These are phyloP conservation scores for Ormyrus labotus DNA, from an alignment of 2,888 invertebrate genomes.

Conservation along the genomic window DNA sequence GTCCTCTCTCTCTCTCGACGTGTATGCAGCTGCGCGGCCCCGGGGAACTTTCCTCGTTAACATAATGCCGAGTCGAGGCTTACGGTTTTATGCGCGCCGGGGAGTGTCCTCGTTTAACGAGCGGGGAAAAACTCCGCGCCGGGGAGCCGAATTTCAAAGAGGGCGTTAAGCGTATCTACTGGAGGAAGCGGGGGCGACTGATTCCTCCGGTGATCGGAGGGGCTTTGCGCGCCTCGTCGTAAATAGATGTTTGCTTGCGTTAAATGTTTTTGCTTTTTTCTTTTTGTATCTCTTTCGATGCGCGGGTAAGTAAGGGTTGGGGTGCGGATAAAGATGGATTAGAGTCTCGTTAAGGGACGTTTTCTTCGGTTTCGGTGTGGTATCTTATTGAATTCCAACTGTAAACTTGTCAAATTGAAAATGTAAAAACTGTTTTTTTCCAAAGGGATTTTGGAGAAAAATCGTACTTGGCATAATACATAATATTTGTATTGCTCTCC, in stretches of 20 bases:
- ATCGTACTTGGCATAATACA: no score
- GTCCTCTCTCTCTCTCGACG: neutral
- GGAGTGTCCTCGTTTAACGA: conserved; percentile 23
- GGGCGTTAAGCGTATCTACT: conserved; percentile 17
- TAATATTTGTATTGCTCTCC: no score
- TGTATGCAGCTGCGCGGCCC: neutral
- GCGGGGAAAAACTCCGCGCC: neutral
- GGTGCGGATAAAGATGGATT: no score
- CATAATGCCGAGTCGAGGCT: conserved; percentile 19
- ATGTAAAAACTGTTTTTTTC: no score
- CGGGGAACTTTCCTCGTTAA: conserved; percentile 44
- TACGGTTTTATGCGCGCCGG: neutral
- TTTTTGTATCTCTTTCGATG: neutral
- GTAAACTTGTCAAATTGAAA: no score
- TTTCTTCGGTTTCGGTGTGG: no score
- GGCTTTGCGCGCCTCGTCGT: conserved; percentile 4
- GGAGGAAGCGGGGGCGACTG: neutral
- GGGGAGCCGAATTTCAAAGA: conserved; percentile 18
- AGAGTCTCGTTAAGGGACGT: no score
- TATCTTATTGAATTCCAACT: no score
- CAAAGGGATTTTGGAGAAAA: no score
- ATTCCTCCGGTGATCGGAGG: neutral
- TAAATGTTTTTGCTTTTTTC: conserved; percentile 29
- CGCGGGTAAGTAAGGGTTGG: no score
- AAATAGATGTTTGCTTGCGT: conserved; percentile 37